phyloP scores from a whole-genome alignment of 2,797 vertebrate species.

The Bovichtus variegatus region DNA sequence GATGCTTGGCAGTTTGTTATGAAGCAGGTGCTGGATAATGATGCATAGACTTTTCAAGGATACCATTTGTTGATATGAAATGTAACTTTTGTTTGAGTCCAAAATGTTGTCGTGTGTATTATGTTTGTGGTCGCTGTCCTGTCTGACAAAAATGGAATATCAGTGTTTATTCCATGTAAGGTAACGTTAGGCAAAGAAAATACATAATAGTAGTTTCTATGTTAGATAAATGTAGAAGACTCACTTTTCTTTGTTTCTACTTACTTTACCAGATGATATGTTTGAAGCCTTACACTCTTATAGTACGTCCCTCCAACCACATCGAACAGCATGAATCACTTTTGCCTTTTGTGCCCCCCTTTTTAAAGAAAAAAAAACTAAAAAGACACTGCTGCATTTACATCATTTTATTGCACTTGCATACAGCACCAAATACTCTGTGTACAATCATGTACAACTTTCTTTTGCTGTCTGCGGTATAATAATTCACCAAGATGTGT shows the following conservation, averaged over 20 bases:
- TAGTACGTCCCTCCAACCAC: slow-evolving; percentile 17
- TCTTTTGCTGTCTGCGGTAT: slow-evolving; percentile 33
- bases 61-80: slow-evolving; percentile 23
- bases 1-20: slow-evolving; percentile 30
- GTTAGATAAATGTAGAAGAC: slow-evolving; percentile 29
- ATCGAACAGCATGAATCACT: slow-evolving; percentile 32
- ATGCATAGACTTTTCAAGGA: slow-evolving; percentile 39
- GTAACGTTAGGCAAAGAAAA: slow-evolving; percentile 44
- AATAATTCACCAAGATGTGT: slow-evolving; percentile 19
- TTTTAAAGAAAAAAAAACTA: too few species aligned
- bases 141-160: slow-evolving; percentile 40
- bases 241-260: slow-evolving; percentile 21
- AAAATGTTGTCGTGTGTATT: slow-evolving; percentile 21
- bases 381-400: slow-evolving; percentile 57
- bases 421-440: slow-evolving; percentile 58
- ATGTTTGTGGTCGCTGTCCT: slow-evolving; percentile 40
- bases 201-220: slow-evolving; percentile 31
- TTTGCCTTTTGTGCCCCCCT: slow-evolving; percentile 57
- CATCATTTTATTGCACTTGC: slow-evolving; percentile 51
- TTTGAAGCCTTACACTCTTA: slow-evolving; percentile 50
- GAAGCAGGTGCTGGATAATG: slow-evolving; percentile 63
- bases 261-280: slow-evolving; percentile 20
- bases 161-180: slow-evolving; percentile 33
- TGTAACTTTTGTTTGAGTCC: slow-evolving; percentile 27
- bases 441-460: slow-evolving; percentile 30